A percentile compares a stretch with the other conserved stretches of the same genome.
These are phyloP conservation scores for Anisognathus igniventris DNA, from an alignment of 2,797 vertebrate genomes.

Conservation along the genomic window DNA sequence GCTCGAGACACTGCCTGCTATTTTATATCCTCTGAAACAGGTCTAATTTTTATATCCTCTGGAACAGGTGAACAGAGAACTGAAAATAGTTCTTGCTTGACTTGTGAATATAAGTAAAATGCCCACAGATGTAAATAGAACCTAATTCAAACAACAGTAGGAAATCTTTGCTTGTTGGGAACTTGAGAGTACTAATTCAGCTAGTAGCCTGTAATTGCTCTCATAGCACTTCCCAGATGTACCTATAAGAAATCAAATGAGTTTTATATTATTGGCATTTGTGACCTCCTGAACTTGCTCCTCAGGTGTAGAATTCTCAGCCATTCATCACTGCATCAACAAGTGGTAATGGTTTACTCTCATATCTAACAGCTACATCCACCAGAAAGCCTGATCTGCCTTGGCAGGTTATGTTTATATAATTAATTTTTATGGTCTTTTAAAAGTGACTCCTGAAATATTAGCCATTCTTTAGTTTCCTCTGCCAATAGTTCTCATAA, in stretches of 20 bases:
- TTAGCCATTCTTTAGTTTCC: not conserved
- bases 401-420: not conserved
- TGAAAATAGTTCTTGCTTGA: not conserved
- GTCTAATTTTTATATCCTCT: not conserved
- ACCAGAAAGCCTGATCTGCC: not conserved
- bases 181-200: not conserved
- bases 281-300: not conserved
- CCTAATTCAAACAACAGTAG: not conserved
- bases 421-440: not conserved
- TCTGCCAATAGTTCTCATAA: not conserved
- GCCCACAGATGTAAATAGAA: not conserved
- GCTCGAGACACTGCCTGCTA: fast-evolving
- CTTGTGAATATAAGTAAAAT: not conserved
- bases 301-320: not conserved
- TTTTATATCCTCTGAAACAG: not conserved
- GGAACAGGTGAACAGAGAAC: not conserved
- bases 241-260: not conserved
- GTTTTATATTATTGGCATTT: not conserved
- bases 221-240: not conserved
- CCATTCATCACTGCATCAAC: not conserved
- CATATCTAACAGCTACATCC: not conserved
- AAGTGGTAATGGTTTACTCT: not conserved
- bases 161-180: not conserved
- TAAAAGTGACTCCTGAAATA: not conserved
- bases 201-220: not conserved